Evolutionary conservation across 1,140 invertebrate genomes (phyloP).

Genomic region (Achroia grisella): DNA sequence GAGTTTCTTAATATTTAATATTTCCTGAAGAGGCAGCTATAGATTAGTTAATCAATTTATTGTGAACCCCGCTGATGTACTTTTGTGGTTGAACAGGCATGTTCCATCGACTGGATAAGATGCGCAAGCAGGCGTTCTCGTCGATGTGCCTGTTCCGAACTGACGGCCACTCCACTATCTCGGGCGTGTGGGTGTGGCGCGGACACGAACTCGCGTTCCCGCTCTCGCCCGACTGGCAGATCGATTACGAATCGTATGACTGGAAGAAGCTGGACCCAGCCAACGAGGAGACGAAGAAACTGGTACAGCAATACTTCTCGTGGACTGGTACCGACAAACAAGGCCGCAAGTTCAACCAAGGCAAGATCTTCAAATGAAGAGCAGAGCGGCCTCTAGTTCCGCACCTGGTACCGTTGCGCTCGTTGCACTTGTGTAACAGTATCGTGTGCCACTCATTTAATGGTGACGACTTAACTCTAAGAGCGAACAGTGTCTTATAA

Average conservation of each 20-base stretch:
- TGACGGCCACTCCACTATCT: conserved; percentile 94
- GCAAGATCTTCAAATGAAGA: conserved; percentile 99
- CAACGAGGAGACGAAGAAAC: conserved; percentile 88
- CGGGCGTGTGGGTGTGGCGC: conserved; percentile 97
- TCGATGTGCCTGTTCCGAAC: conserved; percentile 95
- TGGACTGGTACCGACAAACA: conserved; percentile 92
- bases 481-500: conserved; percentile 13
- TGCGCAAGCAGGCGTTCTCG: conserved; percentile 97
- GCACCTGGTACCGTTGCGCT: not conserved
- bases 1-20: no score
- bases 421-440: no score
- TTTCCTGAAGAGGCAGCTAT: no score
- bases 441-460: no score
- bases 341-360: conserved; percentile 96
- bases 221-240: conserved; percentile 71
- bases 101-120: conserved; percentile 98
- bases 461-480: not conserved
- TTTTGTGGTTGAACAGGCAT: conserved; percentile 79
- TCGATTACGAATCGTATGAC: conserved; percentile 97
- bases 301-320: conserved; percentile 94
- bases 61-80: no score
- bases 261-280: conserved; percentile 96
- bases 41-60: no score
- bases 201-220: conserved; percentile 95
- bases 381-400: not conserved